Base-by-base conservation (phyloP, 2,888 invertebrate genomes). In the Metallyticus violacea region DNA sequence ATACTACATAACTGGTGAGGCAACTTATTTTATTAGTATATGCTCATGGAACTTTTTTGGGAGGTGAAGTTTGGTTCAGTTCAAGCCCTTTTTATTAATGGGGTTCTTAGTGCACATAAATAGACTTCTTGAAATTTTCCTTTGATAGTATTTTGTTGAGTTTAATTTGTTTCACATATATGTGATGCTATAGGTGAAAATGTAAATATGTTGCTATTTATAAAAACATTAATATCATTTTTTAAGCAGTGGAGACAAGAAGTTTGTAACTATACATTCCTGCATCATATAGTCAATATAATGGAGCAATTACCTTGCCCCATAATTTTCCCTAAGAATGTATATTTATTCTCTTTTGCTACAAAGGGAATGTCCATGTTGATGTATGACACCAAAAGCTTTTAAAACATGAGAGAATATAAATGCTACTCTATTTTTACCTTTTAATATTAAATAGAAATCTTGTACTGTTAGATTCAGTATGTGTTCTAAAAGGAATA, bases 271-370 rank as follows among this genome's bases (percentile, higher is more conserved):
- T 83, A 83, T 84, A 87, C 87, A 87, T 87, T 87, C 87, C 87
- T 86, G 86, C 87, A 81, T 86, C 84, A 85, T 86, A 86, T 84
- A 86, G 87, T 87, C 86, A 87, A 86, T 86, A 86, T 78, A 77
- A 83, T 83, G 77, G 77, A 83, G 77, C 83, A 83, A 83, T 62
- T n/a, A 77, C 28, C 78, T 81, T 85, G 87, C 85, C 81, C 40
- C 78, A 78, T 80, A 78, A 85, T 26, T 87, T 78, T 85, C 85
- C 87, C 81, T 80, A 82, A 62, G 15, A 4, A 62, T 62, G 15
- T 62, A 62, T 62, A 62, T 62, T 78, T 84, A 62, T 84, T 84
- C 86, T 79, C 80, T 76, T 79, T 86, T 79, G 26, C 81, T 81
- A 26, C 76, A 77, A 77, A 81, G 81, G 80, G 86, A 86, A 81